Percentiles rank a stretch among this genome's conserved stretches.
Evolutionary conservation across 2,888 invertebrate species (phyloP).

Genomic region (Scotopteryx bipunctaria): DNA sequence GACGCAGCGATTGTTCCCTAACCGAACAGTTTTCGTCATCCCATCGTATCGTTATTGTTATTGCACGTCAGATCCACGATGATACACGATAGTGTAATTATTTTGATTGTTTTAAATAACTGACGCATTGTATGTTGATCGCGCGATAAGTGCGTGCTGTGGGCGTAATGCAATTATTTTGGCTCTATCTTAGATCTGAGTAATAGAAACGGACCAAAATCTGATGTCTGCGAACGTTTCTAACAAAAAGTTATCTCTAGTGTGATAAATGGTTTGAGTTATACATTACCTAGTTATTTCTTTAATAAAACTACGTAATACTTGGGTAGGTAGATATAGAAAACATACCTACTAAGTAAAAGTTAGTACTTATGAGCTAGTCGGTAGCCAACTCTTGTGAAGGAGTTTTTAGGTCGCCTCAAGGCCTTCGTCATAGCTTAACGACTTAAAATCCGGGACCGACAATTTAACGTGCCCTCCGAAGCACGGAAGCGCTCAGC

Average conservation of each 20-base stretch:
- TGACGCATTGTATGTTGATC: conserved; percentile 43
- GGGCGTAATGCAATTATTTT: conserved; percentile 38
- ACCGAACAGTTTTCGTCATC: conserved; percentile 68
- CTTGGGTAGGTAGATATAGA: no score
- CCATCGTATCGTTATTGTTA: conserved; percentile 58
- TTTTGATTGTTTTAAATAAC: conserved; percentile 51
- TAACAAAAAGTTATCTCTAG: conserved; percentile 25
- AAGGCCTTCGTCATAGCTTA: no score
- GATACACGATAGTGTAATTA: conserved; percentile 52
- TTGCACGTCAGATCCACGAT: conserved; percentile 47
- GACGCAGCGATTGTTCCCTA: conserved; percentile 67
- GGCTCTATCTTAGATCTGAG: conserved; percentile 36
- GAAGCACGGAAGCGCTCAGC: no score
- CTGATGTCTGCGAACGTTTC: conserved; percentile 24
- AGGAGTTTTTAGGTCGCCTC: no score
- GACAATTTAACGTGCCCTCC: no score
- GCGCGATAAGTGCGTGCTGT: conserved; percentile 36
- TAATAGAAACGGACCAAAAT: conserved; percentile 33
- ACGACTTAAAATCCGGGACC: no score
- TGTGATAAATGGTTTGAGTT: conserved; percentile 21
- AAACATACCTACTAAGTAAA: no score
- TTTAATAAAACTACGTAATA: no score
- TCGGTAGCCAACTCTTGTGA: no score
- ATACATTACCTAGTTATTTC: no score
- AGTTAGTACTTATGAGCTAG: no score